These are phyloP conservation scores for Etheostoma spectabile DNA, from an alignment of 2,113 vertebrate species.

Conservation along the genomic window DNA sequence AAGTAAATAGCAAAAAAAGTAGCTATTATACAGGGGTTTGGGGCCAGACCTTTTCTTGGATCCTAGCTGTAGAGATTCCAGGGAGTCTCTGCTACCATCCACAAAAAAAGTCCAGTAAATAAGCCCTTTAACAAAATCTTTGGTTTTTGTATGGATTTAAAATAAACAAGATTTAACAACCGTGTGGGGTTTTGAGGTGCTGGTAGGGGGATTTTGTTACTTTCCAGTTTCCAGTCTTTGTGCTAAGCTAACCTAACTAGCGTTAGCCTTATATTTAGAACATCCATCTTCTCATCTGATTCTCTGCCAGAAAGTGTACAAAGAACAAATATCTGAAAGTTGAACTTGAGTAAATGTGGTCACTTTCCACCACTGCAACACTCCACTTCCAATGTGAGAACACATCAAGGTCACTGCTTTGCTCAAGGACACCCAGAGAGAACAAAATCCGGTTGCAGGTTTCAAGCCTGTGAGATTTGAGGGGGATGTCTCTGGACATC, in stretches of 20 bases:
- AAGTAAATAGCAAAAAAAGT: not conserved
- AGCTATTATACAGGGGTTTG: not conserved
- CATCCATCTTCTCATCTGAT: not conserved
- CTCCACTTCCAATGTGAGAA: not conserved
- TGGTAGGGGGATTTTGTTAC: not conserved
- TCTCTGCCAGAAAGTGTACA: not conserved
- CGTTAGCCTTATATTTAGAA: no score
- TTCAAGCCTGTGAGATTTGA: conserved; percentile 30
- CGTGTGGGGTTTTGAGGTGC: not conserved
- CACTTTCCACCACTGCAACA: not conserved
- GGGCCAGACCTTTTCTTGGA: not conserved
- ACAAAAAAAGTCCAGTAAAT: not conserved
- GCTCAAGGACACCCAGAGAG: conserved; percentile 31
- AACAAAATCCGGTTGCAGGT: conserved; percentile 16
- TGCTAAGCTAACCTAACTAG: not conserved
- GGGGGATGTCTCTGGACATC: conserved; percentile 26
- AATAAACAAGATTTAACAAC: not conserved
- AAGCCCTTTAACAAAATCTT: not conserved
- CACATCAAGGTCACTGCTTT: not conserved
- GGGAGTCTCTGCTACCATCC: not conserved
- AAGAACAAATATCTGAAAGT: not conserved
- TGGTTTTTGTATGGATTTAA: not conserved
- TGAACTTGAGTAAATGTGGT: not conserved
- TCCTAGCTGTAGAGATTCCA: not conserved
- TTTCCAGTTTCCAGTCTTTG: not conserved